These are phyloP conservation scores for Cyphomyrus plagiostoma DNA, from an alignment of 2,113 vertebrate genomes.

Conservation along the genomic window DNA sequence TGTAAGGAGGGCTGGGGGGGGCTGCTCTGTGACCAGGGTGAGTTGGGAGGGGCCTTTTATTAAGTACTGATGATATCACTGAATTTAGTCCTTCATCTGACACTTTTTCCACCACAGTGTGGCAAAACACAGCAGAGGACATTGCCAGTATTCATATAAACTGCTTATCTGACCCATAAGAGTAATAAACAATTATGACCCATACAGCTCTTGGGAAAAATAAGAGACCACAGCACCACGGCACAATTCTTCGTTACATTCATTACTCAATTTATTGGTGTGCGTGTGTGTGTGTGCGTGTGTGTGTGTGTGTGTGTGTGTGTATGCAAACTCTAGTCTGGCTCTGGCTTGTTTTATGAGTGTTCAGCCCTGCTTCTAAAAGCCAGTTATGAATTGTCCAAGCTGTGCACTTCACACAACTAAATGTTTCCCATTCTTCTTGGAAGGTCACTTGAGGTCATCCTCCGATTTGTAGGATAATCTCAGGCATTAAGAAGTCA, in stretches of 20 bases:
- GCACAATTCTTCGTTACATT: too few species aligned
- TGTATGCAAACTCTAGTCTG: too few species aligned
- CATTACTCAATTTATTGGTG: too few species aligned
- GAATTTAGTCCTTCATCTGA: neutral
- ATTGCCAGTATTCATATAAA: neutral
- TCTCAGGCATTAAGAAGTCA: too few species aligned
- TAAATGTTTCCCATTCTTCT: neutral
- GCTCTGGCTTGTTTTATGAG: too few species aligned
- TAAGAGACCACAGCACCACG: too few species aligned
- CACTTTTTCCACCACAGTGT: neutral
- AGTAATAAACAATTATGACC: neutral
- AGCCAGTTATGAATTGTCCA: too few species aligned
- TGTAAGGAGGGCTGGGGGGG: slow-evolving; percentile 79
- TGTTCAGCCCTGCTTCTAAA: too few species aligned
- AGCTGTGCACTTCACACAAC: too few species aligned
- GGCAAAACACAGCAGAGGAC: slow-evolving; percentile 6
- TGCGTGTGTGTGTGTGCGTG: too few species aligned
- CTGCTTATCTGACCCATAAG: neutral
- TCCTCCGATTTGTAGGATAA: too few species aligned
- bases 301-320: fast-evolving
- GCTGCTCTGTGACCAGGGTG: slow-evolving; percentile 77
- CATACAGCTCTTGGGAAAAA: neutral
- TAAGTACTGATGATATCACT: neutral
- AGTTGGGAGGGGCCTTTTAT: slow-evolving; percentile 41
- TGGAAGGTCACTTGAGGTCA: too few species aligned